phyloP scores from a whole-genome alignment of 2,888 invertebrate species.

The Heterodera filipjevi region DNA sequence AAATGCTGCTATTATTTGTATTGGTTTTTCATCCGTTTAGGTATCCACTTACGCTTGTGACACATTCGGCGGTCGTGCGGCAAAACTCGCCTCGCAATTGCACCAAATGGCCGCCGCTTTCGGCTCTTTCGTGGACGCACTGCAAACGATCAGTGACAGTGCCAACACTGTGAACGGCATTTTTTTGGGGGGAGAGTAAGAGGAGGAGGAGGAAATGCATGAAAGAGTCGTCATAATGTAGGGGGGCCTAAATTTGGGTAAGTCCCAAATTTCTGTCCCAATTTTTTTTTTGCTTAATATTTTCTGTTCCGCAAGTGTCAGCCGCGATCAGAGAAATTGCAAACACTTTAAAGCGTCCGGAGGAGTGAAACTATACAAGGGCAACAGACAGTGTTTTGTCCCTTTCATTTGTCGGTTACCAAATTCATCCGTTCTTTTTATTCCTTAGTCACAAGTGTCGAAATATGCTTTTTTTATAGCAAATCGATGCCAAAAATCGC shows the following conservation, averaged over 20 bases:
- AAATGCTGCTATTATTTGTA: no score
- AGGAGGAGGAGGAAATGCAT: neutral
- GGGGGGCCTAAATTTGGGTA: no score
- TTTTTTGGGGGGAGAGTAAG: neutral
- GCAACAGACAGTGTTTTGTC: conserved; percentile 16
- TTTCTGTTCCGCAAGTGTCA: conserved; percentile 80
- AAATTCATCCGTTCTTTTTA: no score
- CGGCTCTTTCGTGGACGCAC: conserved; percentile 90
- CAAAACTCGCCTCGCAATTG: conserved; percentile 88
- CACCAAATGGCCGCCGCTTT: conserved; percentile 79
- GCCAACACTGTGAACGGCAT: conserved; percentile 86
- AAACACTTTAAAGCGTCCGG: conserved; percentile 38
- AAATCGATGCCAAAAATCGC: conserved; percentile 35
- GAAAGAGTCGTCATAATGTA: no score
- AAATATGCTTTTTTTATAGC: neutral
- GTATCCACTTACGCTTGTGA: conserved; percentile 76
- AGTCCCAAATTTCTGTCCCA: no score
- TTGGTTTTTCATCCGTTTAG: conserved; percentile 40
- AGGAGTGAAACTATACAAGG: conserved; percentile 18
- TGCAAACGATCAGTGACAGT: conserved; percentile 96
- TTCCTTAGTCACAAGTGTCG: no score
- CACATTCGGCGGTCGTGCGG: conserved; percentile 88
- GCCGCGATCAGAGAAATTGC: conserved; percentile 72
- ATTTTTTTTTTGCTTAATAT: no score
- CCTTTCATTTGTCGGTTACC: no score